These are phyloP conservation scores for Melanchra persicariae DNA, from an alignment of 2,888 invertebrate species.

Conservation along the genomic window DNA sequence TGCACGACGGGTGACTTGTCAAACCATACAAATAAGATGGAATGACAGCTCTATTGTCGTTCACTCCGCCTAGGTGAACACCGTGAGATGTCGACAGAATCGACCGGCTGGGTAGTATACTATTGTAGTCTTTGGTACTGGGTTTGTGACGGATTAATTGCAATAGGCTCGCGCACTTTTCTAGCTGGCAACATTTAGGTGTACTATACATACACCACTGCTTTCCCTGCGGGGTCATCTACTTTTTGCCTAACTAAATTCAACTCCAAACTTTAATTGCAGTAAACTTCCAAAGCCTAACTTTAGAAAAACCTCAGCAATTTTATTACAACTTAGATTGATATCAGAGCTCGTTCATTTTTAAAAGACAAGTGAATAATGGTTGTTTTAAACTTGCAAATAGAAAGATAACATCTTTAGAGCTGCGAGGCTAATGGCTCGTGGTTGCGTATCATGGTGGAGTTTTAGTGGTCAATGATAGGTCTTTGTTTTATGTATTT, in stretches of 20 bases:
- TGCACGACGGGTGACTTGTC: no score
- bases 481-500: neutral
- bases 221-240: neutral
- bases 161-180: neutral
- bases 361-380: conserved; percentile 39
- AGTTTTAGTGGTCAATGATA: neutral
- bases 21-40: no score
- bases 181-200: neutral
- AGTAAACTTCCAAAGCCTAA: conserved; percentile 4
- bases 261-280: neutral
- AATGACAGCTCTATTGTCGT: no score
- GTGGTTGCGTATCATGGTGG: neutral
- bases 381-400: conserved; percentile 47
- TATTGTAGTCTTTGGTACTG: no score
- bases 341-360: conserved; percentile 25
- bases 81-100: no score
- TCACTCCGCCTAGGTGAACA: no score
- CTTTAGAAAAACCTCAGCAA: conserved; percentile 10
- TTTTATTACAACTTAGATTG: conserved; percentile 38
- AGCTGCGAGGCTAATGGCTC: conserved; percentile 17
- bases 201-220: neutral
- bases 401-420: conserved; percentile 33
- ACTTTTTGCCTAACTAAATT: neutral
- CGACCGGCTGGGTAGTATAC: no score
- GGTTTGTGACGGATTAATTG: neutral